These are phyloP conservation scores for Vidua macroura DNA, from an alignment of 2,113 vertebrate genomes.

Conservation along the genomic window DNA sequence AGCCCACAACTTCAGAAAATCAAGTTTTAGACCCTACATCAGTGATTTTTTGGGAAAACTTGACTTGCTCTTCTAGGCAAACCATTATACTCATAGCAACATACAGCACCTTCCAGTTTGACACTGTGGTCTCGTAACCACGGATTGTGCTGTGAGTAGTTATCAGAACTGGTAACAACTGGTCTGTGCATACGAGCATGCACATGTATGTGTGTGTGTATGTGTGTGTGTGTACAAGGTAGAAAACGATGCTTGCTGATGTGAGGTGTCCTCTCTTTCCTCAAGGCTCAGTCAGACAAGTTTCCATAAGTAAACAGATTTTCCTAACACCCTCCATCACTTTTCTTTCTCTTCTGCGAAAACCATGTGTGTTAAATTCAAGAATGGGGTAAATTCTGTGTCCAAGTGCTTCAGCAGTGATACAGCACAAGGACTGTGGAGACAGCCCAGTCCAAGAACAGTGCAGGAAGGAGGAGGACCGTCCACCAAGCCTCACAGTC, in stretches of 20 bases:
- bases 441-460: not conserved
- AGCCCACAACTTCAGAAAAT: not conserved
- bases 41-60: not conserved
- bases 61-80: not conserved
- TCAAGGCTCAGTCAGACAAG: not conserved
- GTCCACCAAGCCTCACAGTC: not conserved
- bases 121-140: not conserved
- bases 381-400: not conserved
- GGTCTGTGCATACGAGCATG: not conserved
- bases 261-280: not conserved
- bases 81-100: not conserved
- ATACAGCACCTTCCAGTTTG: not conserved
- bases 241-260: fast-evolving
- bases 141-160: not conserved
- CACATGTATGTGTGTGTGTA: fast-evolving
- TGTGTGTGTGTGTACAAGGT: not conserved
- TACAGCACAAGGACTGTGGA: not conserved
- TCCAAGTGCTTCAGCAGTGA: not conserved
- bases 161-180: not conserved
- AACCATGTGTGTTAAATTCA: not conserved
- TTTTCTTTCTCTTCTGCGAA: not conserved
- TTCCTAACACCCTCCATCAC: not conserved
- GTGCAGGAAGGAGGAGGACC: not conserved
- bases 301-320: not conserved
- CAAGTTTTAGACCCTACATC: not conserved